These are phyloP conservation scores for Lordiphosa mommai DNA, from an alignment of 1,140 invertebrate species.

Conservation along the genomic window DNA sequence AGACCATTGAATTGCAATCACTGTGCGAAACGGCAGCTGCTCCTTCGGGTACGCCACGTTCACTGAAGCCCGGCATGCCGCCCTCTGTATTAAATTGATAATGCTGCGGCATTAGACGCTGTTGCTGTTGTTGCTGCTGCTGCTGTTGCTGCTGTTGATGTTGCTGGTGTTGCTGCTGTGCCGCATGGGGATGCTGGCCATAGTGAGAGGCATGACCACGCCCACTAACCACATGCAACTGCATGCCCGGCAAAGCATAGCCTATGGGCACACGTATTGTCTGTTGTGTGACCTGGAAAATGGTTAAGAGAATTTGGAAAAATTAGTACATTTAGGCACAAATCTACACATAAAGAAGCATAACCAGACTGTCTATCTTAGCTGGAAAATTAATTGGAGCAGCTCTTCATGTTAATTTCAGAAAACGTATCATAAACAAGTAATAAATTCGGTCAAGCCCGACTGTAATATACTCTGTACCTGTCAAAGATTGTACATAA, in stretches of 20 bases:
- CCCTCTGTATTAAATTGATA: slow-evolving; percentile 78
- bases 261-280: slow-evolving; percentile 79
- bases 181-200: slow-evolving; percentile 68
- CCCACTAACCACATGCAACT: slow-evolving; percentile 79
- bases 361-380: no score
- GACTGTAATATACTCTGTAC: no score
- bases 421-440: no score
- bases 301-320: neutral
- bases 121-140: slow-evolving; percentile 70
- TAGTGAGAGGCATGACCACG: slow-evolving; percentile 74
- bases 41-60: slow-evolving; percentile 84
- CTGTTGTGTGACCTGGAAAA: slow-evolving; percentile 75
- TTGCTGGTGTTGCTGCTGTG: slow-evolving; percentile 28
- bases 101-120: slow-evolving; percentile 59
- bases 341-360: no score
- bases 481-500: no score
- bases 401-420: no score
- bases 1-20: slow-evolving; percentile 79
- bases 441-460: no score
- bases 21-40: slow-evolving; percentile 82
- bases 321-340: no score
- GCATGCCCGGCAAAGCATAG: slow-evolving; percentile 77
- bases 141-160: slow-evolving; percentile 66
- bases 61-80: slow-evolving; percentile 80
- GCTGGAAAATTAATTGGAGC: no score